phyloP scores from a whole-genome alignment of 2,113 vertebrate species.

The Steatornis caripensis region DNA sequence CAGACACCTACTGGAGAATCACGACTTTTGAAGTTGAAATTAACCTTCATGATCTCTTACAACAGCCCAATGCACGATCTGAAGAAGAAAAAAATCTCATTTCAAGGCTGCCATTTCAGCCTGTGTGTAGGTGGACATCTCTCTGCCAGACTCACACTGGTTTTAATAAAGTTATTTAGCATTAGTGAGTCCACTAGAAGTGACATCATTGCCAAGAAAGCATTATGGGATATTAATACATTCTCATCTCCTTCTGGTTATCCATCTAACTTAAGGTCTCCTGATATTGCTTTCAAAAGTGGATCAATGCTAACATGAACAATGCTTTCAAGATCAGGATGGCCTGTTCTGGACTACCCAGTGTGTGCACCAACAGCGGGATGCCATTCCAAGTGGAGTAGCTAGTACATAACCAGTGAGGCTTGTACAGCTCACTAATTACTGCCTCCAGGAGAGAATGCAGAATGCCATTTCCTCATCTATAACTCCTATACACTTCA shows the following conservation, averaged over 20 bases:
- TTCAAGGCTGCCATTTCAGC: neutral
- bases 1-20: neutral
- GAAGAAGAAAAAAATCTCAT: neutral
- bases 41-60: neutral
- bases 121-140: neutral
- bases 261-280: neutral
- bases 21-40: neutral
- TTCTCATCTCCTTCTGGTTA: neutral
- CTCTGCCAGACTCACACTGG: neutral
- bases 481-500: neutral
- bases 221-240: neutral
- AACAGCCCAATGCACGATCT: neutral
- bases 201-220: neutral
- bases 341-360: neutral
- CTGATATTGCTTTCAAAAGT: neutral
- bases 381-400: fast-evolving
- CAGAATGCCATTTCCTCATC: neutral
- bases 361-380: fast-evolving
- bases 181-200: neutral
- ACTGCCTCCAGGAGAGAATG: neutral
- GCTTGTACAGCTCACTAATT: neutral
- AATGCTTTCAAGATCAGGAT: neutral
- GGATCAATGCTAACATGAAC: neutral
- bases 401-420: too few relatives aligned
- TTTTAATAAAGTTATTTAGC: neutral